A percentile compares a stretch with the other conserved stretches of the same genome.
phyloP scores from a whole-genome alignment of 2,888 invertebrate genomes.

The Lasioglossum villosulum region DNA sequence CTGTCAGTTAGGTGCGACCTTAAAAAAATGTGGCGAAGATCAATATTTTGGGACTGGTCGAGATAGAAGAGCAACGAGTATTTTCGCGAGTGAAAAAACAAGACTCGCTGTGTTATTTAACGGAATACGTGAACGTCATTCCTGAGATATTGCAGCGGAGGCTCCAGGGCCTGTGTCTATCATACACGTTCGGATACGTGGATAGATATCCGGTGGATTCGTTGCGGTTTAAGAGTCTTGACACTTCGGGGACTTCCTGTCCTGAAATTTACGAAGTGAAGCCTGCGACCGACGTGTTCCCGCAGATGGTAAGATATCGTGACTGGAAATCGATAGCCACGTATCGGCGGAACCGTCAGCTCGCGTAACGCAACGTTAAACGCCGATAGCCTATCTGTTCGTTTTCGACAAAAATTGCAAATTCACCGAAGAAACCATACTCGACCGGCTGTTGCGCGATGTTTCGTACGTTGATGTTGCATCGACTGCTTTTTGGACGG shows the following conservation, averaged over 20 bases:
- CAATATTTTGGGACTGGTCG: neutral
- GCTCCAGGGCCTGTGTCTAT: constrained; percentile 25
- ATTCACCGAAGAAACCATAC: constrained; percentile 34
- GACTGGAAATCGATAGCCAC: constrained; percentile 63
- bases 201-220: constrained; percentile 36
- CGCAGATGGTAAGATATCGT: constrained; percentile 61
- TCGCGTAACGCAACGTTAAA: constrained; percentile 65
- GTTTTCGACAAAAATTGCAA: constrained; percentile 44
- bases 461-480: neutral
- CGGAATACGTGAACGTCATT: neutral
- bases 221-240: constrained; percentile 60
- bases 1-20: neutral
- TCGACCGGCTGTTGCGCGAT: neutral
- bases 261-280: constrained; percentile 60
- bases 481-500: neutral
- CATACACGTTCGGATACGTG: constrained; percentile 18
- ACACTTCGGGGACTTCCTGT: constrained; percentile 62
- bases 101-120: neutral
- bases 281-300: constrained; percentile 56
- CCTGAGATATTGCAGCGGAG: neutral
- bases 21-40: neutral
- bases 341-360: constrained; percentile 67
- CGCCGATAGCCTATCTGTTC: constrained; percentile 64
- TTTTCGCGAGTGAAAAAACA: neutral
- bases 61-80: neutral